Evolutionary conservation across 2,113 vertebrate species (phyloP).

Genomic region (Cynoglossus semilaevis): DNA sequence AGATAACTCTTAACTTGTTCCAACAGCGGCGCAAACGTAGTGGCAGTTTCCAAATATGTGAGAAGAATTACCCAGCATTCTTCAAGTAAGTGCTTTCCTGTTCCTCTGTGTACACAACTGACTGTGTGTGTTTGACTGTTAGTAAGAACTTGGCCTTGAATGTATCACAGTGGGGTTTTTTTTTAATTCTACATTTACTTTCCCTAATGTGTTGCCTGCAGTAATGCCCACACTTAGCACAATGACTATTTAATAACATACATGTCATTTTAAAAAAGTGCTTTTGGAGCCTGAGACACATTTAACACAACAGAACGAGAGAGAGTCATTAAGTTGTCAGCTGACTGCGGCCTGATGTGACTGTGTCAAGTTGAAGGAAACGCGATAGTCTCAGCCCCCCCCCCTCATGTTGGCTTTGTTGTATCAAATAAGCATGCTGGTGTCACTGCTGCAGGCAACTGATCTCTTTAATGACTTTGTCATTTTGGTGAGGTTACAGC

Average conservation of each 20-base stretch:
- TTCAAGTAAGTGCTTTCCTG: slow-evolving; percentile 17
- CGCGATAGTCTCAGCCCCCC: slow-evolving; percentile 36
- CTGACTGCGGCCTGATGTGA: slow-evolving; percentile 25
- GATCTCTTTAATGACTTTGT: slow-evolving; percentile 23
- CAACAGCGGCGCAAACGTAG: slow-evolving; percentile 32
- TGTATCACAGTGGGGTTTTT: not conserved
- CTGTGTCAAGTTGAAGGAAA: slow-evolving; percentile 37
- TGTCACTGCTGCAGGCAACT: slow-evolving; percentile 2
- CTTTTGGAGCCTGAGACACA: slow-evolving; percentile 35
- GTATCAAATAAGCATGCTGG: slow-evolving; percentile 29
- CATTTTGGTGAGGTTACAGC: slow-evolving; percentile 10
- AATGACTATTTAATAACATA: not conserved
- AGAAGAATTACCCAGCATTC: slow-evolving; percentile 40
- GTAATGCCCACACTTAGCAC: no score
- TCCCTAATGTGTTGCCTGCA: slow-evolving; percentile 4
- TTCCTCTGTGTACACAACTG: slow-evolving; percentile 16
- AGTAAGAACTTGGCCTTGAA: slow-evolving; percentile 10
- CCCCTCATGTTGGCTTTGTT: slow-evolving; percentile 23
- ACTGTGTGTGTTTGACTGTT: slow-evolving; percentile 11
- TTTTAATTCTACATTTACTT: not conserved
- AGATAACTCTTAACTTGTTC: slow-evolving; percentile 51
- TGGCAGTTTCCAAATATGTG: slow-evolving; percentile 29
- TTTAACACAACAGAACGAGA: slow-evolving; percentile 12
- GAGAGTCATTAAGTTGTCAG: slow-evolving; percentile 54
- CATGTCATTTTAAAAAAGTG: not conserved